Evolutionary conservation across 1,140 invertebrate genomes (phyloP), one percentile per base, ranked within the genome.

Genomic region (Campodea augens): DNA sequence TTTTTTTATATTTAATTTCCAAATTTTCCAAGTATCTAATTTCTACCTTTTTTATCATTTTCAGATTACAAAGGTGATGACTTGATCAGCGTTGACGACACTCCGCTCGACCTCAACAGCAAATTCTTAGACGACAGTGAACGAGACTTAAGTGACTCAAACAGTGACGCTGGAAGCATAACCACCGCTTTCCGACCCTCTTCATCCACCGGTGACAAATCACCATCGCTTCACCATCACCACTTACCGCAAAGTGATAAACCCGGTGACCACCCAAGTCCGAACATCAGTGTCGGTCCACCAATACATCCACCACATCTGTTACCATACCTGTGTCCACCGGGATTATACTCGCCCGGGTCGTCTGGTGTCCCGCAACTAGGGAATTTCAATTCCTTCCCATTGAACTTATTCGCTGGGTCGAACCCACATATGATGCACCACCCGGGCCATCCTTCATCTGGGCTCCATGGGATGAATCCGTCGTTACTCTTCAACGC

Each of bases 311-410:
- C 83, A 10, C 81, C 81, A 13, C 74, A 77, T 57, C 67, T 89
- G 40, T 65, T 90, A 51, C 86, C 85, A 44, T 91, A 89, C 67
- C 72, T 91, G 13, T 88, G 88, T 59, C 80, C 78, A n/a, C 69
- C 69, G 1, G 82, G 81, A 2, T 64, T 90, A 41, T 89, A 89
- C 62, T 32, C 27, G 7, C 79, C 78, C 5, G 61, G 56, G 47
- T 52, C n/a, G 3, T 51, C 51, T 5, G 43, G 50, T 50, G 21
- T 52, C 36, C 23, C 46, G 53, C 21, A 53, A 47, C n/a, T n/a
- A n/a, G n/a, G n/a, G n/a, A n/a, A n/a, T n/a, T n/a, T n/a, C n/a
- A n/a, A n/a, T n/a, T 32, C 27, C 7, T 54, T 50, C 40, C 47
- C 43, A 12, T 36, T 23, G 37, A 38, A 29, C 42, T 22, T 27